These are phyloP conservation scores for Pediacus dermestoides DNA, from an alignment of 2,888 invertebrate genomes.

Conservation along the genomic window DNA sequence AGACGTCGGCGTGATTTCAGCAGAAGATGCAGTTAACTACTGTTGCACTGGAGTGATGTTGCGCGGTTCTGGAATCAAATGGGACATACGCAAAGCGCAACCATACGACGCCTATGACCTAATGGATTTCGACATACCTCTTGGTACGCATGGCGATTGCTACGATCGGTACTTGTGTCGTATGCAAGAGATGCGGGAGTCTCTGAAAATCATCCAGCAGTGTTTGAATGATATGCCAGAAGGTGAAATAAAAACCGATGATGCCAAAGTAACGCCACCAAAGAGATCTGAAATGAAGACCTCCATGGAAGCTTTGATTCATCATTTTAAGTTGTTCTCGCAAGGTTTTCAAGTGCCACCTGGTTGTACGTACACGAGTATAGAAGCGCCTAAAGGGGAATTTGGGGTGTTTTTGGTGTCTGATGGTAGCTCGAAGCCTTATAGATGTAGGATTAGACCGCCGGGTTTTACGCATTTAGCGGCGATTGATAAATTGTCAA, in stretches of 20 bases:
- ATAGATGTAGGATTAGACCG: conserved; percentile 48
- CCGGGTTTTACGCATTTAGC: conserved; percentile 61
- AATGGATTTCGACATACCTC: conserved; percentile 78
- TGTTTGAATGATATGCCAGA: conserved; percentile 79
- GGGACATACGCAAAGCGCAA: conserved; percentile 77
- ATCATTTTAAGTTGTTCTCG: conserved; percentile 83
- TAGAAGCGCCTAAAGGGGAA: conserved; percentile 81
- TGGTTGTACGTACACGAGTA: conserved; percentile 73
- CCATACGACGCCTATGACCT: conserved; percentile 84
- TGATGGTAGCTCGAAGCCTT: conserved; percentile 76
- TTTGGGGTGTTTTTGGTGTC: conserved; percentile 83
- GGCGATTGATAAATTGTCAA: conserved; percentile 58
- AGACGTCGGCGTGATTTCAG: conserved; percentile 68
- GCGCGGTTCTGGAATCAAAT: conserved; percentile 78
- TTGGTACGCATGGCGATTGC: conserved; percentile 79
- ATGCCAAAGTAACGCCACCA: conserved; percentile 75
- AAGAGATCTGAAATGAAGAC: conserved; percentile 78
- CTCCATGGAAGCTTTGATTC: conserved; percentile 83
- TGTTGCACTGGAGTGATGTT: conserved; percentile 67
- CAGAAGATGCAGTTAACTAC: conserved; percentile 70
- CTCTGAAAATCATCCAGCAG: conserved; percentile 72
- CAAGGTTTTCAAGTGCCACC: conserved; percentile 83
- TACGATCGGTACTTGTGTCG: conserved; percentile 57
- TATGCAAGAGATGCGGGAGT: conserved; percentile 69
- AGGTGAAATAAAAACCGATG: conserved; percentile 75